A percentile compares a stretch with the other conserved stretches of the same genome.
Conservation (phyloP, 2,113 vertebrate genomes). For the Chaenogobius annularis region DNA sequence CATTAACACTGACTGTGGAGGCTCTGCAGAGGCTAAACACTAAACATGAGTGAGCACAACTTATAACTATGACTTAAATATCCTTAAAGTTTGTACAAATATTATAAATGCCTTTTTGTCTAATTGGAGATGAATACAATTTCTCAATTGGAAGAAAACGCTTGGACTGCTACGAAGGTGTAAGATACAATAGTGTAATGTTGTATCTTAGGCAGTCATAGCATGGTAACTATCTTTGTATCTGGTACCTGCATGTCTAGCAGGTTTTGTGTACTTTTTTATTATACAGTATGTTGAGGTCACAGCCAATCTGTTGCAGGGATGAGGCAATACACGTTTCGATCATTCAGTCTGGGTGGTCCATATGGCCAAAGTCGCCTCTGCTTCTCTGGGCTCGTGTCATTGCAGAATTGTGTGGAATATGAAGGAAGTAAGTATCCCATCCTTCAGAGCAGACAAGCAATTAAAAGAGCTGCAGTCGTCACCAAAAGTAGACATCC, state of each 20-base stretch:
- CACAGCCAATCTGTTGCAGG: conserved; percentile 43
- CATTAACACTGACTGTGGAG: too few relatives aligned
- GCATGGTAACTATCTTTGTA: background rate
- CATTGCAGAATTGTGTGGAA: conserved; percentile 90
- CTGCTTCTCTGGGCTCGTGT: conserved; percentile 85
- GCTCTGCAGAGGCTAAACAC: too few relatives aligned
- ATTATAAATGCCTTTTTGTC: too few relatives aligned
- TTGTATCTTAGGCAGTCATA: background rate
- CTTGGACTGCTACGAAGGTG: too few relatives aligned
- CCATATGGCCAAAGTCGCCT: conserved; percentile 89
- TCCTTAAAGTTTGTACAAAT: too few relatives aligned
- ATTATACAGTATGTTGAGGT: conserved; percentile 63
- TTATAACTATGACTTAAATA: too few relatives aligned
- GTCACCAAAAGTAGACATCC: conserved; percentile 85
- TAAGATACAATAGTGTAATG: background rate
- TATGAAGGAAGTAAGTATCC: conserved; percentile 96
- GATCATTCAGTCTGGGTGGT: conserved; percentile 86
- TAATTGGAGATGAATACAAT: too few relatives aligned
- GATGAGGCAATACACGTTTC: conserved; percentile 65
- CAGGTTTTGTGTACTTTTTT: conserved; percentile 70
- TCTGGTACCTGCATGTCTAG: background rate
- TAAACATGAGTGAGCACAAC: too few relatives aligned
- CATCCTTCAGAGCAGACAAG: conserved; percentile 94
- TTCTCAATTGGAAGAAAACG: too few relatives aligned
- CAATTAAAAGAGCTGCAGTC: conserved; percentile 94